phyloP scores from a whole-genome alignment of 2,113 vertebrate genomes.

The Porphyrio hochstetteri region DNA sequence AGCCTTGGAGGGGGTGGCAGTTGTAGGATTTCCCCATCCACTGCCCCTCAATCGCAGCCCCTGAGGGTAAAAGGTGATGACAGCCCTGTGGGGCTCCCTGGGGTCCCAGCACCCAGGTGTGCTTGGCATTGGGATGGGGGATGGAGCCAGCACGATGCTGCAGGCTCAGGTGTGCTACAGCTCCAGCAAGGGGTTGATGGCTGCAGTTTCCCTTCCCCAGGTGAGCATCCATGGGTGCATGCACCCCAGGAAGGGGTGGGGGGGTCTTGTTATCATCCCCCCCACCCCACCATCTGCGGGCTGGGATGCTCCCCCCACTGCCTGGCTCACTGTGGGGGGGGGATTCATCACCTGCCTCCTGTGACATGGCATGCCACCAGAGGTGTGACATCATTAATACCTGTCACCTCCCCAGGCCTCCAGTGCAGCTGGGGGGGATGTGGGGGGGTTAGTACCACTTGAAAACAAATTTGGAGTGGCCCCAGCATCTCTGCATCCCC shows the following conservation, averaged over 20 bases:
- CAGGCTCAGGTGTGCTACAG: neutral
- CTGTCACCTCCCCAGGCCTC: neutral
- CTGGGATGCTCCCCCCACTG: neutral
- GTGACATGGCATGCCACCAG: neutral
- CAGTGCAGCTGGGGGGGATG: too few species aligned
- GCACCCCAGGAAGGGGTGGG: neutral
- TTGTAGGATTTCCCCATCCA: neutral
- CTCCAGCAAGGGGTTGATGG: neutral
- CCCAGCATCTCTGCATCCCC: neutral
- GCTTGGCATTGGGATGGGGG: neutral
- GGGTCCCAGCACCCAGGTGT: neutral
- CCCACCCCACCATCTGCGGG: neutral
- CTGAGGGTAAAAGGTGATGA: neutral
- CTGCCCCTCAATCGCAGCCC: neutral
- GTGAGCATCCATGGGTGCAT: neutral
- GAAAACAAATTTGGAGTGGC: neutral
- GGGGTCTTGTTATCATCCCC: neutral
- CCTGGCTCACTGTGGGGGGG: neutral
- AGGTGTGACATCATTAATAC: neutral
- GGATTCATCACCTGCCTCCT: neutral
- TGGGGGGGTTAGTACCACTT: neutral
- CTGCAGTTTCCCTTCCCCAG: accelerated
- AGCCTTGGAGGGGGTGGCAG: accelerated
- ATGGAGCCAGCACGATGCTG: neutral
- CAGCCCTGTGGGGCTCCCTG: neutral